phyloP scores from a whole-genome alignment of 1,140 invertebrate species.

The Battus philenor region DNA sequence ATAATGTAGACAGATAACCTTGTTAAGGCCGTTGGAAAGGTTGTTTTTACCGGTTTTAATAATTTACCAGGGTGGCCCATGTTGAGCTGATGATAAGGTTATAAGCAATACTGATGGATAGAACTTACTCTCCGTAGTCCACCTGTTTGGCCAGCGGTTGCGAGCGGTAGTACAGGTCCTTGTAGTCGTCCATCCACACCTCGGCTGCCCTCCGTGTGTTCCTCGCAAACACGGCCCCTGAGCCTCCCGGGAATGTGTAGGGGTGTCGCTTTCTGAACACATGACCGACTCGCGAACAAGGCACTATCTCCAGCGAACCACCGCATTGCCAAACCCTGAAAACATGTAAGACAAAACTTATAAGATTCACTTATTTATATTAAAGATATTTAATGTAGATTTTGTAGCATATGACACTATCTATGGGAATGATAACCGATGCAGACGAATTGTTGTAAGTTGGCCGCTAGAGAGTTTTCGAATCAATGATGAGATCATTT shows the following conservation, averaged over 20 bases:
- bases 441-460: too few relatives aligned
- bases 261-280: slow-evolving; percentile 96
- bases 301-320: slow-evolving; percentile 94
- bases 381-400: too few relatives aligned
- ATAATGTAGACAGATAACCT: too few relatives aligned
- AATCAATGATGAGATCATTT: too few relatives aligned
- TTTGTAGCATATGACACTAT: too few relatives aligned
- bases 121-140: slow-evolving; percentile 91
- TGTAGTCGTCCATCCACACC: slow-evolving; percentile 98
- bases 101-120: neutral
- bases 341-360: too few relatives aligned
- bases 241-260: slow-evolving; percentile 95
- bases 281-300: slow-evolving; percentile 93
- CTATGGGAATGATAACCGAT: too few relatives aligned
- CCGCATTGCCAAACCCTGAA: slow-evolving; percentile 88
- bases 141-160: slow-evolving; percentile 92
- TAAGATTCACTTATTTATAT: too few relatives aligned
- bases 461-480: too few relatives aligned
- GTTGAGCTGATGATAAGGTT: neutral
- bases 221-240: slow-evolving; percentile 91
- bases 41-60: neutral
- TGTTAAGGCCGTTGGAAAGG: too few relatives aligned
- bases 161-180: slow-evolving; percentile 92
- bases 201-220: slow-evolving; percentile 94
- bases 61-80: neutral